Conservation (phyloP, 1,140 invertebrate genomes). For the Choristoneura fumiferana region DNA sequence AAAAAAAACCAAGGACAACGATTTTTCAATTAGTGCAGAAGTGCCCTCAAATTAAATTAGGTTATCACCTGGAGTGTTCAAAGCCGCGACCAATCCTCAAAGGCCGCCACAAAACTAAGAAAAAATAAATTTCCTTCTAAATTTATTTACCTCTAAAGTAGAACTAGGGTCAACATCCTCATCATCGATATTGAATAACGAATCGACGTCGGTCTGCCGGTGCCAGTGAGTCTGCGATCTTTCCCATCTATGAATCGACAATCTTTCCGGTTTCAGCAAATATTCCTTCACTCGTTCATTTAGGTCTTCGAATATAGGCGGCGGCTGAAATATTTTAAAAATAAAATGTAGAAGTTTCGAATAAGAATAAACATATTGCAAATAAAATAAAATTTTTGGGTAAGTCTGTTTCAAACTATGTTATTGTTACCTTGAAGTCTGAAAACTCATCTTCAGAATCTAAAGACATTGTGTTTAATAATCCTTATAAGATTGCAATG, state of each 20-base stretch:
- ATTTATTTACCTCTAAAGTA: constrained; percentile 64
- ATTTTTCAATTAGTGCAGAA: no score
- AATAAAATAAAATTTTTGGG: background rate
- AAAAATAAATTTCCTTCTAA: no score
- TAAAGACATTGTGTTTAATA: constrained; percentile 33
- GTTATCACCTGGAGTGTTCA: no score
- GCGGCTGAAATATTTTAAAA: constrained; percentile 50
- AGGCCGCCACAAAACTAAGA: no score
- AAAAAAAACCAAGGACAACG: no score
- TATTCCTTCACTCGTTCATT: constrained; percentile 64
- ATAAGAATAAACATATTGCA: background rate
- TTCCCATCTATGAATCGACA: constrained; percentile 70
- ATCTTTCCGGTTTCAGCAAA: constrained; percentile 59
- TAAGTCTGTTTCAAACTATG: background rate
- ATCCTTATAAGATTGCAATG: background rate
- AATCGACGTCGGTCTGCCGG: constrained; percentile 56
- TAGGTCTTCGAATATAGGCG: constrained; percentile 68
- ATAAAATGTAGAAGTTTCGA: background rate
- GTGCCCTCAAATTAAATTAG: no score
- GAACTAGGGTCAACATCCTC: constrained; percentile 57
- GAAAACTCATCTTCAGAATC: constrained; percentile 40
- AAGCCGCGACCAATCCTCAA: no score
- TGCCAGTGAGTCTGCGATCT: constrained; percentile 67
- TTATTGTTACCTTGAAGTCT: constrained; percentile 27
- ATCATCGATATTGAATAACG: constrained; percentile 55